These are phyloP conservation scores for Neuroscelio doddi DNA, from an alignment of 2,888 invertebrate genomes.

Conservation along the genomic window DNA sequence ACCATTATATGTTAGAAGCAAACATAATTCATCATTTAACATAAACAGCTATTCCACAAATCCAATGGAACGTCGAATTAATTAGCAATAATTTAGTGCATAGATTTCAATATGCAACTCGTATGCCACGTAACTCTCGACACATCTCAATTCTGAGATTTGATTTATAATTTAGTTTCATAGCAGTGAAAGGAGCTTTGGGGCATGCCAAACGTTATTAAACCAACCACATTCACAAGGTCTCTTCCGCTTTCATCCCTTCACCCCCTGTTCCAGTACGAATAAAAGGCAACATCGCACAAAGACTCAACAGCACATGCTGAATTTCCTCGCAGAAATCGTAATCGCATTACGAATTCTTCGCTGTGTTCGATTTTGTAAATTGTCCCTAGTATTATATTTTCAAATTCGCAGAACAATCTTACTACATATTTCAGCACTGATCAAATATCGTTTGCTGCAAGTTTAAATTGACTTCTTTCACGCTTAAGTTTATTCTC, in stretches of 20 bases:
- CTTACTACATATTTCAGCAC: constrained; percentile 2
- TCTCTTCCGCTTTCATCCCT: constrained; percentile 16
- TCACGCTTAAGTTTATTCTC: not conserved
- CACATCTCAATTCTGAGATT: constrained; percentile 45
- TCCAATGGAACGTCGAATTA: constrained; percentile 24
- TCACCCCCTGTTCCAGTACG: constrained; percentile 9
- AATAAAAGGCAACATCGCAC: constrained; percentile 11
- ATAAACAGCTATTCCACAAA: constrained; percentile 16
- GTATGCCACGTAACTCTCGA: constrained; percentile 17
- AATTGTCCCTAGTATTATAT: constrained; percentile 1
- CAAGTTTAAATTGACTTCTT: constrained; percentile 1
- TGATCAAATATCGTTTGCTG: constrained; percentile 8
- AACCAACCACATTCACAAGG: constrained; percentile 44
- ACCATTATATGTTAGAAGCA: no score
- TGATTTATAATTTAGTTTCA: constrained; percentile 39
- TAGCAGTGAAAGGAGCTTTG: constrained; percentile 42
- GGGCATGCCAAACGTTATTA: constrained; percentile 51
- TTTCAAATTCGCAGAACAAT: constrained; percentile 11
- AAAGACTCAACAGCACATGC: constrained; percentile 7
- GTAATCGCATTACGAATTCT: constrained; percentile 17
- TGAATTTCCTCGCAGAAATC: constrained; percentile 9
- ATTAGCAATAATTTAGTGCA: constrained; percentile 30
- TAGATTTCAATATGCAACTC: constrained; percentile 28
- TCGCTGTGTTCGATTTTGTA: constrained; percentile 2
- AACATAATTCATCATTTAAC: constrained; percentile 3